Evolutionary conservation across 2,113 vertebrate genomes (phyloP).

Genomic region (Grantiella picta): DNA sequence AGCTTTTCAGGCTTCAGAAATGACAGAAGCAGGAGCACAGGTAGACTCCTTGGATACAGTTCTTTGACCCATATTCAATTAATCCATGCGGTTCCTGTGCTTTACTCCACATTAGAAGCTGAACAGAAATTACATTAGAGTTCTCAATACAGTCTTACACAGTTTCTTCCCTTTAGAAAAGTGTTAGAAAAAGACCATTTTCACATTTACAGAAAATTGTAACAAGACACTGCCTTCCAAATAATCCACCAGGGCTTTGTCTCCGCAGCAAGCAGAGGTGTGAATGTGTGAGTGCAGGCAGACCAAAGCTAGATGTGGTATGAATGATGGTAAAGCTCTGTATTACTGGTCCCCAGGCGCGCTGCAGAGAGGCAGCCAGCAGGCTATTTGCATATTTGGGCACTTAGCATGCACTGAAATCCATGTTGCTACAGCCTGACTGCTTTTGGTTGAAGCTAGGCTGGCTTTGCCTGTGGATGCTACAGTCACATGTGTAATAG

Average conservation of each 20-base stretch:
- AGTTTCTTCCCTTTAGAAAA: not conserved
- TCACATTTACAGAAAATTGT: slow-evolving; percentile 12
- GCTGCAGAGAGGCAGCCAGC: not conserved
- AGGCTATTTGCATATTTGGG: not conserved
- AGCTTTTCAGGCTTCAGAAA: slow-evolving; percentile 56
- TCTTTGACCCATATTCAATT: slow-evolving; percentile 54
- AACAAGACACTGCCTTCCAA: slow-evolving; percentile 28
- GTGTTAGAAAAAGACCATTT: not conserved
- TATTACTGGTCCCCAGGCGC: not conserved
- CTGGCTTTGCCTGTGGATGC: not conserved
- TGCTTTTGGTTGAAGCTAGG: not conserved
- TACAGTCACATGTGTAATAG: not conserved
- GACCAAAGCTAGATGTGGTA: not conserved
- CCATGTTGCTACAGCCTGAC: not conserved
- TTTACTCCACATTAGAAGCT: not conserved
- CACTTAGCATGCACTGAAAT: not conserved
- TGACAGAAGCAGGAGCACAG: slow-evolving; percentile 13
- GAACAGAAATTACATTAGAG: not conserved
- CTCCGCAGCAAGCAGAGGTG: not conserved
- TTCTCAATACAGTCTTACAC: not conserved
- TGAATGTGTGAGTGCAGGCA: not conserved
- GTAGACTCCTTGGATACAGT: slow-evolving; percentile 24
- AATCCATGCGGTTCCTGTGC: not conserved
- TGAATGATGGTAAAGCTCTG: not conserved
- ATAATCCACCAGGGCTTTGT: slow-evolving; percentile 30